Evolutionary conservation across 2,888 invertebrate genomes (phyloP).

Genomic region (Drosophila quinaria): DNA sequence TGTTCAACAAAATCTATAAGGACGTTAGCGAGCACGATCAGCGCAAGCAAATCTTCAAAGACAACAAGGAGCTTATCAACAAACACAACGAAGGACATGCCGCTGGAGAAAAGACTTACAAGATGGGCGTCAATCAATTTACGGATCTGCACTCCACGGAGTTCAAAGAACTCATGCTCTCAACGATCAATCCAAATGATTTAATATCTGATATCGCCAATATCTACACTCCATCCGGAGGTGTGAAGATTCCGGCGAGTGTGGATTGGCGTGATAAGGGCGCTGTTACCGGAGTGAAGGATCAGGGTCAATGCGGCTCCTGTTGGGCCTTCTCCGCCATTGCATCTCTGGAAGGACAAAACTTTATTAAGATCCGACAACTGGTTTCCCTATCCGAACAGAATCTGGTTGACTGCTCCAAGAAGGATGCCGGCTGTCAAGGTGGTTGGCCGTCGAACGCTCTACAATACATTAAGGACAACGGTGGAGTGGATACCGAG

Average conservation of each 20-base stretch:
- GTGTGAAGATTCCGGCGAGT: constrained; percentile 9
- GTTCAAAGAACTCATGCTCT: constrained; percentile 11
- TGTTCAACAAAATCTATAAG: constrained; percentile 14
- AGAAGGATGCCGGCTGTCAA: constrained; percentile 10
- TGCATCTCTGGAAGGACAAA: constrained; percentile 17
- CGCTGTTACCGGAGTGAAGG: constrained; percentile 33
- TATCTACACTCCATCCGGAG: background rate
- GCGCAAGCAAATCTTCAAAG: constrained; percentile 13
- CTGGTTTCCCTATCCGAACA: constrained; percentile 87
- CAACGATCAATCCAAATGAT: background rate
- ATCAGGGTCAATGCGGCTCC: constrained; percentile 23
- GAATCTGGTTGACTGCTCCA: constrained; percentile 82
- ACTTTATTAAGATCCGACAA: constrained; percentile 10
- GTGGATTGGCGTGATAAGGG: constrained; percentile 37
- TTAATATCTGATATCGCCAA: background rate
- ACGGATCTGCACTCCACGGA: constrained; percentile 12
- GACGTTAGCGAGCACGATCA: background rate
- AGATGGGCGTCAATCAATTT: constrained; percentile 24
- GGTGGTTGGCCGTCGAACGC: constrained; percentile 15
- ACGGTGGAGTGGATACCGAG: constrained; percentile 22
- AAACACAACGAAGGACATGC: constrained; percentile 6
- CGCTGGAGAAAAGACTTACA: constrained; percentile 6
- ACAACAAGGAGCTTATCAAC: constrained; percentile 12
- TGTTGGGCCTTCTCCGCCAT: constrained; percentile 30
- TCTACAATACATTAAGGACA: constrained; percentile 6